These are phyloP conservation scores for Styela clava DNA, from an alignment of 23 tunicate genomes.

Conservation along the genomic window DNA sequence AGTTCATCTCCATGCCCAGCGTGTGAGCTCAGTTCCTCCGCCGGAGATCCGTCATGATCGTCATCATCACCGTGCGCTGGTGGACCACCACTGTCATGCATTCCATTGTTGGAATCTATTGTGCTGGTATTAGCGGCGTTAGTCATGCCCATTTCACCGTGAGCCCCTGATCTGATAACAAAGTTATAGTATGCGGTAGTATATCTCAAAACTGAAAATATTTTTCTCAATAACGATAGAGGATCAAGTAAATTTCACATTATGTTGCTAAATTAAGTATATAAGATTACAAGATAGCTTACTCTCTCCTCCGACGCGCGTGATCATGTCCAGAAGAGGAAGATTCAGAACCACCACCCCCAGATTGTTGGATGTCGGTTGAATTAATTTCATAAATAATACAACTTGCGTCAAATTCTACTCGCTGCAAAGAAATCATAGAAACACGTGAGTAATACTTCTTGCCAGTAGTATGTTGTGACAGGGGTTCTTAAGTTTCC, in stretches of 20 bases:
- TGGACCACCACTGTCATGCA: background rate
- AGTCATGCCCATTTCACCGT: background rate
- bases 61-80: background rate
- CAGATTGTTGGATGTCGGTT: conserved; percentile 4
- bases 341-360: background rate
- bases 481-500: too few species aligned
- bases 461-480: background rate
- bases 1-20: conserved; percentile 1
- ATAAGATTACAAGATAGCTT: too few species aligned
- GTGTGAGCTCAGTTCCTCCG: conserved; percentile 1
- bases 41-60: conserved; percentile 9
- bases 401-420: conserved; percentile 12
- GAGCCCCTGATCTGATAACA: background rate
- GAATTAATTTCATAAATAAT: conserved; percentile 2
- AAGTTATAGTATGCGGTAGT: background rate
- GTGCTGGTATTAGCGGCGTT: background rate
- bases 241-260: too few species aligned
- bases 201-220: too few species aligned
- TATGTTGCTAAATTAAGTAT: too few species aligned
- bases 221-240: too few species aligned
- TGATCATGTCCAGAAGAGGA: background rate
- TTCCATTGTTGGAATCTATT: background rate
- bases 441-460: background rate
- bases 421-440: conserved; percentile 2
- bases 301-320: background rate